A percentile compares a stretch with the other conserved stretches of the same genome.
phyloP scores from a whole-genome alignment of 2,797 vertebrate species.

The Numenius phaeopus region DNA sequence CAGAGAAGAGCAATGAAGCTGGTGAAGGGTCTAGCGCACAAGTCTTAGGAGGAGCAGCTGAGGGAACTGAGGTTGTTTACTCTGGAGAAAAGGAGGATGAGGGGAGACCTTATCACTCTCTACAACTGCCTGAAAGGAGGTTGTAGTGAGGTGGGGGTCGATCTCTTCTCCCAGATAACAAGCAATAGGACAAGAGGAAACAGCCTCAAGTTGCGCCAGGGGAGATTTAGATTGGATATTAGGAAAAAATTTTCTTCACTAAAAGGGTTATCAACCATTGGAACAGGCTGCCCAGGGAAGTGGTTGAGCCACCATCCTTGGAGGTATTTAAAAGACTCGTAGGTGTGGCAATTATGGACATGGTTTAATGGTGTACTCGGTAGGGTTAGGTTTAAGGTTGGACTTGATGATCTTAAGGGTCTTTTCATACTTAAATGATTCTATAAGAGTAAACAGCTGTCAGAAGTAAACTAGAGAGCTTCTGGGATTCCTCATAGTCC shows the following conservation, averaged over 20 bases:
- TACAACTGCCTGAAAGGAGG: background rate
- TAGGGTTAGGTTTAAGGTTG: background rate
- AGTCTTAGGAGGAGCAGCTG: background rate
- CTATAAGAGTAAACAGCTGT: background rate
- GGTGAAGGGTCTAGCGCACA: background rate
- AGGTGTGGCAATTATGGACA: background rate
- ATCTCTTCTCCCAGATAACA: background rate
- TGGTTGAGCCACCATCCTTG: background rate
- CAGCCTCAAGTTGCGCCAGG: background rate
- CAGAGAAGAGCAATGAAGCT: background rate
- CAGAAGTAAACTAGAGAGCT: background rate
- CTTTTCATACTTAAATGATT: background rate
- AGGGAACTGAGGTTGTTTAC: background rate
- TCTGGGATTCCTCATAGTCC: background rate
- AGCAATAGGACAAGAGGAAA: background rate
- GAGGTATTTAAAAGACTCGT: background rate
- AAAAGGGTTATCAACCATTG: background rate
- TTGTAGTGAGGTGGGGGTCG: background rate
- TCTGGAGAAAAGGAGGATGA: background rate
- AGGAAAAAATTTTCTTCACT: background rate
- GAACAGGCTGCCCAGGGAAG: background rate
- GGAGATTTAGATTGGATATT: background rate
- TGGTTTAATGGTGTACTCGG: background rate
- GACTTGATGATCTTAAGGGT: background rate
- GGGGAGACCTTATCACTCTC: background rate